A percentile compares a stretch with the other conserved stretches of the same genome.
phyloP scores from a whole-genome alignment of 2,888 invertebrate species.

The Phaedon cochleariae region DNA sequence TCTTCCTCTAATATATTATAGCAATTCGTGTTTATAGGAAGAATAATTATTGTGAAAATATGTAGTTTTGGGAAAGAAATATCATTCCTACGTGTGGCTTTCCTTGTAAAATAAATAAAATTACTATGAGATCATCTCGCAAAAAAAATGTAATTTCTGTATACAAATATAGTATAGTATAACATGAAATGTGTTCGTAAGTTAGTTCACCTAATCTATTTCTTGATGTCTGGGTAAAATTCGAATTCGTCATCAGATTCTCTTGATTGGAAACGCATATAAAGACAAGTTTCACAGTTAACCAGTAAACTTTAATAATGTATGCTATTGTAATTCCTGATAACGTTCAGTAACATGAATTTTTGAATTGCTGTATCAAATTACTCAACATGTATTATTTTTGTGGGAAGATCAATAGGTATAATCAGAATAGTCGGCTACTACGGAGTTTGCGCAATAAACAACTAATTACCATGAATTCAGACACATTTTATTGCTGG shows the following conservation, averaged over 20 bases:
- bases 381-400: no score
- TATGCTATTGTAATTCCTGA: no score
- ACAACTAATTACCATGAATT: no score
- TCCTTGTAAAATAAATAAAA: background rate
- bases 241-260: background rate
- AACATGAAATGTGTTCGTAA: slow-evolving; percentile 34
- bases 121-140: background rate
- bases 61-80: background rate
- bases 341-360: no score
- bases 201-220: slow-evolving; percentile 18
- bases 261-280: background rate
- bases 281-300: no score
- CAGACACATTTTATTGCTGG: no score
- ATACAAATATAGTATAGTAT: slow-evolving; percentile 26
- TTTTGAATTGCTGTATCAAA: no score
- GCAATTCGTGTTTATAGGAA: background rate
- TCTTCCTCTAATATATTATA: background rate
- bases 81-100: background rate
- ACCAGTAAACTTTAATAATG: no score
- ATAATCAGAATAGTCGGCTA: no score
- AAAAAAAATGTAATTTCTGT: slow-evolving; percentile 1
- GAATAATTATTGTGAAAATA: background rate
- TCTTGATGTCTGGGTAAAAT: background rate
- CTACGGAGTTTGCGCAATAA: no score
- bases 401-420: no score